A percentile compares a stretch with the other conserved stretches of the same genome.
These are phyloP conservation scores for Caenorhabditis becei DNA, from an alignment of 2,888 invertebrate species.

Conservation along the genomic window DNA sequence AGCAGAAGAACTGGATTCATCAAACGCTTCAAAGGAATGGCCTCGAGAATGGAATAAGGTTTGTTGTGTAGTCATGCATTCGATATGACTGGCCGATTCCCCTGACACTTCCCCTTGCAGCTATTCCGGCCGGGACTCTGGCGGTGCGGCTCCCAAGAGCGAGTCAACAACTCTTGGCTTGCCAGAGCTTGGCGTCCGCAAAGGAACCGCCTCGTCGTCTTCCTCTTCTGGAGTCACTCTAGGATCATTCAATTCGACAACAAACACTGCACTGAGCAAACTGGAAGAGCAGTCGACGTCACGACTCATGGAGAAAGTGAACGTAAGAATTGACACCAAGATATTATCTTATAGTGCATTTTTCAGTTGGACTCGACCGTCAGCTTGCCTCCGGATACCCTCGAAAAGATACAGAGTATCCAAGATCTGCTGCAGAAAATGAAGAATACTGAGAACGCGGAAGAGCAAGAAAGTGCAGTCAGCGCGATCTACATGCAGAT, in stretches of 20 bases:
- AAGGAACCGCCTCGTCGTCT: slow-evolving; percentile 6
- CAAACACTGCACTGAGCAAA: slow-evolving; percentile 29
- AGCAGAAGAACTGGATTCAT: slow-evolving; percentile 44
- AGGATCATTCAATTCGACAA: slow-evolving; percentile 43
- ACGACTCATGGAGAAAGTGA: slow-evolving; percentile 49
- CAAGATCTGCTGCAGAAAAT: slow-evolving; percentile 49
- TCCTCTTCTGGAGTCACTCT: slow-evolving; percentile 25
- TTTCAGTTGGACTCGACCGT: slow-evolving; percentile 56
- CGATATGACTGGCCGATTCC: slow-evolving; percentile 22
- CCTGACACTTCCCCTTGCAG: slow-evolving; percentile 12
- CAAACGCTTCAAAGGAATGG: slow-evolving; percentile 54
- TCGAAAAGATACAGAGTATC: slow-evolving; percentile 44
- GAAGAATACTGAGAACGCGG: slow-evolving; percentile 22
- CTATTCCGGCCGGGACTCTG: not conserved
- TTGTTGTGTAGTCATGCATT: slow-evolving; percentile 45
- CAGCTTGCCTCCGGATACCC: slow-evolving; percentile 30
- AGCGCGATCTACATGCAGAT: slow-evolving; percentile 47
- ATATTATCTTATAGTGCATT: not conserved
- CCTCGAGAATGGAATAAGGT: slow-evolving; percentile 54
- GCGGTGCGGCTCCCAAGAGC: slow-evolving; percentile 15
- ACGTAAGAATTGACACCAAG: slow-evolving; percentile 32
- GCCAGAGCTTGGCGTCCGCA: slow-evolving; percentile 28
- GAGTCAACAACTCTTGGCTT: slow-evolving; percentile 18
- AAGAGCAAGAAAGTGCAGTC: slow-evolving; percentile 44
- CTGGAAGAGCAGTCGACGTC: slow-evolving; percentile 47